These are phyloP conservation scores for Andrena dorsata DNA, from an alignment of 2,888 invertebrate species.

Conservation along the genomic window DNA sequence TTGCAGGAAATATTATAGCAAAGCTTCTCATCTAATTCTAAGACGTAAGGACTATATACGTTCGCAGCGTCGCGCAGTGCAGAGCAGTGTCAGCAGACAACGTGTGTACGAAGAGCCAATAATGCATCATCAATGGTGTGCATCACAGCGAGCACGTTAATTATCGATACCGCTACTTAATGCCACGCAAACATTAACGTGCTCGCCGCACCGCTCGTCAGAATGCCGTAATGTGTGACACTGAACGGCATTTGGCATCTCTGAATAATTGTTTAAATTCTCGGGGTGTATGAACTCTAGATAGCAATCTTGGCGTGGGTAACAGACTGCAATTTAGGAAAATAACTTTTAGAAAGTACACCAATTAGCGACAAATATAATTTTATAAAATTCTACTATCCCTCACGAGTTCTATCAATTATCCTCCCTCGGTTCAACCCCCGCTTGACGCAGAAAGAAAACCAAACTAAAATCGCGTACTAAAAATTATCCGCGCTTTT, in stretches of 20 bases:
- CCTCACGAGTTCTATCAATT: too few relatives aligned
- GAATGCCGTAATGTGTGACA: constrained; percentile 27
- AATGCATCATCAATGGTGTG: constrained; percentile 56
- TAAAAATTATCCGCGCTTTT: too few relatives aligned
- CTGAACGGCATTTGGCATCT: constrained; percentile 18
- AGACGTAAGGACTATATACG: constrained; percentile 16
- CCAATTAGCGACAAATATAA: too few relatives aligned
- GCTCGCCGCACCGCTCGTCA: constrained; percentile 24
- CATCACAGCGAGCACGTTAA: constrained; percentile 55
- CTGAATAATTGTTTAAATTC: constrained; percentile 36
- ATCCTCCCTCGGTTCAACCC: too few relatives aligned
- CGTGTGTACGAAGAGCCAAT: constrained; percentile 56
- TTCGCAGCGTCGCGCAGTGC: not conserved
- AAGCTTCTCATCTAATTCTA: not conserved
- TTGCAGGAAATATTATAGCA: not conserved
- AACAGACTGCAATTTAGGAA: not conserved
- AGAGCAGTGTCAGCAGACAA: constrained; percentile 22
- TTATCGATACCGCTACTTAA: constrained; percentile 58
- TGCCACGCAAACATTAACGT: constrained; percentile 52
- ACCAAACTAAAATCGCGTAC: too few relatives aligned
- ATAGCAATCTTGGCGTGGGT: constrained; percentile 14
- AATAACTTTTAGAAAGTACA: not conserved
- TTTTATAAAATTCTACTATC: too few relatives aligned
- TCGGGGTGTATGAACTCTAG: not conserved
- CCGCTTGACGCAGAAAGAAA: too few relatives aligned